phyloP scores from a whole-genome alignment of 2,797 vertebrate species.

The Poeciliopsis paucimaculata region DNA sequence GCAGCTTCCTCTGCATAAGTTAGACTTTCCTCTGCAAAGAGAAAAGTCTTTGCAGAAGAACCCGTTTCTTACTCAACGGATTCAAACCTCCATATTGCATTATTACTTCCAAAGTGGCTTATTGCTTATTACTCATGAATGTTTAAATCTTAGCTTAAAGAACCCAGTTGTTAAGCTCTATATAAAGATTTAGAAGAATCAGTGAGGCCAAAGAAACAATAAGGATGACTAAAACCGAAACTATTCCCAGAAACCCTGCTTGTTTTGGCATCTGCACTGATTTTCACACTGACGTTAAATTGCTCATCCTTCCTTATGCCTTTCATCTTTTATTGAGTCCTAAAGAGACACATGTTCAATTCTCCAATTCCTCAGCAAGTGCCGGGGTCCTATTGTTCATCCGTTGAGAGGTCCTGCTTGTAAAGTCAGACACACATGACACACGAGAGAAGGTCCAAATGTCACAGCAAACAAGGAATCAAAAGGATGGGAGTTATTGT shows the following conservation, averaged over 20 bases:
- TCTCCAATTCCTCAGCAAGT: slow-evolving; percentile 75
- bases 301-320: slow-evolving; percentile 56
- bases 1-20: neutral
- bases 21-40: too few species aligned
- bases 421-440: slow-evolving; percentile 60
- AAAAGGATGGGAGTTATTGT: neutral
- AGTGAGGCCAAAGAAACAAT: neutral
- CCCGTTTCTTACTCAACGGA: neutral
- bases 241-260: slow-evolving; percentile 8
- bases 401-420: slow-evolving; percentile 55
- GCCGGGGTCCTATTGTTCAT: slow-evolving; percentile 71
- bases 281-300: slow-evolving; percentile 68
- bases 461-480: neutral
- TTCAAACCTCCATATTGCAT: neutral
- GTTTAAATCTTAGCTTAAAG: neutral
- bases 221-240: neutral
- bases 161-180: neutral
- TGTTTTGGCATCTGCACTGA: slow-evolving; percentile 29
- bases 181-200: neutral
- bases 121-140: neutral
- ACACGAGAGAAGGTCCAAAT: slow-evolving; percentile 36
- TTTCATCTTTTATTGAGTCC: slow-evolving; percentile 81
- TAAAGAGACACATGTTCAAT: slow-evolving; percentile 75
- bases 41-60: too few species aligned
- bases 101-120: neutral